Evolutionary conservation across 1,140 invertebrate species (phyloP).

Genomic region (Drosophila parvula): DNA sequence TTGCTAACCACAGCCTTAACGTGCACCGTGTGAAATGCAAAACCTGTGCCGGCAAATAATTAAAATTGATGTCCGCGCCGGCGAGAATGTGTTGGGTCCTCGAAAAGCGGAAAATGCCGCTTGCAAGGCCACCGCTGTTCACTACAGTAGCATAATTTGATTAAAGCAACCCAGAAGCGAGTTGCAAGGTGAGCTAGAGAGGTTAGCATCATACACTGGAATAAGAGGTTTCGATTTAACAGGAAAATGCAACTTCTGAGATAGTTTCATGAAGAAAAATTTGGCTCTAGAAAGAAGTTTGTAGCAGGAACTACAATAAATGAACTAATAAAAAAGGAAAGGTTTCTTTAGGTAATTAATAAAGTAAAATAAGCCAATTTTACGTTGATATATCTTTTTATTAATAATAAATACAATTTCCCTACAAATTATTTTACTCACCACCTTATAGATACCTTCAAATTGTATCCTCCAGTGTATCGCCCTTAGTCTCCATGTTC

Average conservation of each 20-base stretch:
- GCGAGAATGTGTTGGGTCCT: constrained; percentile 7
- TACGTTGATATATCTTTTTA: too few species aligned
- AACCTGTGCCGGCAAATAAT: constrained; percentile 72
- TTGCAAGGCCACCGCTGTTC: constrained; percentile 55
- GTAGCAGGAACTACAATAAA: too few species aligned
- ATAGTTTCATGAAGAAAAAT: too few species aligned
- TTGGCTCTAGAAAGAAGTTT: too few species aligned
- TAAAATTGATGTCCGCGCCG: constrained; percentile 69
- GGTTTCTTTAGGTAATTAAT: too few species aligned
- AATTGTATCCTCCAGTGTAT: constrained; percentile 15
- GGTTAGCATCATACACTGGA: constrained; percentile 7
- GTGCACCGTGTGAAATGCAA: constrained; percentile 68
- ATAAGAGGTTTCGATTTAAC: background rate
- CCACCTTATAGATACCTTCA: too few species aligned
- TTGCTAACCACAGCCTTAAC: constrained; percentile 31
- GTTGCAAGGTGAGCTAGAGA: constrained; percentile 34
- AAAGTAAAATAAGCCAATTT: too few species aligned
- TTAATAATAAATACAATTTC: too few species aligned
- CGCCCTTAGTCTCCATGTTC: constrained; percentile 20
- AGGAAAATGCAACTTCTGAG: too few species aligned
- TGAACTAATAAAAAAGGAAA: too few species aligned
- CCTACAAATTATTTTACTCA: too few species aligned
- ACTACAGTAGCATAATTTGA: constrained; percentile 67
- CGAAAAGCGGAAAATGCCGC: constrained; percentile 65
- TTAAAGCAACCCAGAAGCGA: constrained; percentile 63